phyloP scores from a whole-genome alignment of 92 coral and sea anemone genomes.

The Pocillopora meandrina region DNA sequence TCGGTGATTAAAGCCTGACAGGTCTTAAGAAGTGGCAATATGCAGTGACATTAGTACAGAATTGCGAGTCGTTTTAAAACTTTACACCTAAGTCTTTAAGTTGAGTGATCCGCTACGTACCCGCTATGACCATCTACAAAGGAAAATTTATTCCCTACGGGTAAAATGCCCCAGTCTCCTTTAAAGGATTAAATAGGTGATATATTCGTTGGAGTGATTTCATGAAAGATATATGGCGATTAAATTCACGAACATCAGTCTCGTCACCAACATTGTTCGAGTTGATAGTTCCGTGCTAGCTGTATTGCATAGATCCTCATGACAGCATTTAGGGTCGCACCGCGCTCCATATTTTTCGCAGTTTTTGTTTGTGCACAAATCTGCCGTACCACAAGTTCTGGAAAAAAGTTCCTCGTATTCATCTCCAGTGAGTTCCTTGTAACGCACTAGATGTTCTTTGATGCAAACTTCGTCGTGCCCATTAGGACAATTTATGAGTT shows the following conservation, averaged over 20 bases:
- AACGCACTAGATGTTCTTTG: not conserved
- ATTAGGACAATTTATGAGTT: not conserved
- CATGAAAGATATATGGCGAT: not conserved
- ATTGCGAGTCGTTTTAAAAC: too few relatives aligned
- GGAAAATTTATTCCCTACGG: too few relatives aligned
- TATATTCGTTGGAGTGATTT: not conserved
- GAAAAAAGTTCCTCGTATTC: not conserved
- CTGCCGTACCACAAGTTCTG: not conserved
- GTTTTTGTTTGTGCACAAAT: not conserved
- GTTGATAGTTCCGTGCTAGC: not conserved
- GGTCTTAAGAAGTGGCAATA: too few relatives aligned
- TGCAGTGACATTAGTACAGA: too few relatives aligned
- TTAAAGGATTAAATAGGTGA: too few relatives aligned
- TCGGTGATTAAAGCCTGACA: too few relatives aligned
- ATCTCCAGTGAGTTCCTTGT: not conserved
- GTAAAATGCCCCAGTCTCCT: too few relatives aligned
- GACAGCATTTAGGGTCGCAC: slow-evolving; percentile 25
- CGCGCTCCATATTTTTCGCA: not conserved
- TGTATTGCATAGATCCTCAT: slow-evolving; percentile 24
- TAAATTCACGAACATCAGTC: not conserved
- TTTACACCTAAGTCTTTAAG: too few relatives aligned
- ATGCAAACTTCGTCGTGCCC: not conserved
- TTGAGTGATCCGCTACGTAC: too few relatives aligned
- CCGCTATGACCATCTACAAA: too few relatives aligned
- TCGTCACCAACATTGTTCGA: not conserved